phyloP scores from a whole-genome alignment of 2,797 vertebrate genomes.

The Microcaecilia unicolor region DNA sequence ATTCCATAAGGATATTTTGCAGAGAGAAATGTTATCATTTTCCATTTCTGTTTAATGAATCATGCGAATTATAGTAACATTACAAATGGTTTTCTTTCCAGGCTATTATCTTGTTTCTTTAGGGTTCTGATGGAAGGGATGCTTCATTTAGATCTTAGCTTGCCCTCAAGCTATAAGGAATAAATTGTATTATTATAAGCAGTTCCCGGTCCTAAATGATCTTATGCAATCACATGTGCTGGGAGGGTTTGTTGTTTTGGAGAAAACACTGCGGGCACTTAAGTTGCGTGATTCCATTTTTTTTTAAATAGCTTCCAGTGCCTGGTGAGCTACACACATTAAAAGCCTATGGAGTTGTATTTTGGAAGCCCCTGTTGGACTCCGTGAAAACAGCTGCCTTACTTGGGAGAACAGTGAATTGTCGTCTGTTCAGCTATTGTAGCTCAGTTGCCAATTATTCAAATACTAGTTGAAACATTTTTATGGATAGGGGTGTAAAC shows the following conservation, averaged over 20 bases:
- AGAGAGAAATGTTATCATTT: constrained; percentile 88
- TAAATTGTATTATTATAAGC: constrained; percentile 93
- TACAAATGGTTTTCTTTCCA: constrained; percentile 95
- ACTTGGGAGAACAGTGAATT: too few relatives aligned
- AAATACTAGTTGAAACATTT: too few relatives aligned
- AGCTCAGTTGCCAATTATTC: too few relatives aligned
- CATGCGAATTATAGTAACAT: constrained; percentile 98
- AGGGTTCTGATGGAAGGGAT: constrained; percentile 96
- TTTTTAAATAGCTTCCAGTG: too few relatives aligned
- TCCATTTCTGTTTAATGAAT: constrained; percentile 99
- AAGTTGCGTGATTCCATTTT: too few relatives aligned
- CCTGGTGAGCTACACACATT: too few relatives aligned
- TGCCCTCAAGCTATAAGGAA: constrained; percentile 80
- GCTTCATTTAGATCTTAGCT: constrained; percentile 84
- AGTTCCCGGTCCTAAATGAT: constrained; percentile 78
- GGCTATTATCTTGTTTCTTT: constrained; percentile 99
- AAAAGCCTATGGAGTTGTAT: too few relatives aligned
- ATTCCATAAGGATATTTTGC: constrained; percentile 78
- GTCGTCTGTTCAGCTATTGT: too few relatives aligned
- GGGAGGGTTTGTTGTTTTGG: constrained; percentile 64
- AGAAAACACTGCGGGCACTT: constrained; percentile 47
- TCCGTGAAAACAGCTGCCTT: too few relatives aligned
- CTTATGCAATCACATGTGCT: constrained; percentile 59
- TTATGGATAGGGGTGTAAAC: too few relatives aligned
- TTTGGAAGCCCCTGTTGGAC: too few relatives aligned